A percentile compares a stretch with the other conserved stretches of the same genome.
These are phyloP conservation scores for Siphonodentalium dalli DNA, from an alignment of 2,888 invertebrate species.

Conservation along the genomic window DNA sequence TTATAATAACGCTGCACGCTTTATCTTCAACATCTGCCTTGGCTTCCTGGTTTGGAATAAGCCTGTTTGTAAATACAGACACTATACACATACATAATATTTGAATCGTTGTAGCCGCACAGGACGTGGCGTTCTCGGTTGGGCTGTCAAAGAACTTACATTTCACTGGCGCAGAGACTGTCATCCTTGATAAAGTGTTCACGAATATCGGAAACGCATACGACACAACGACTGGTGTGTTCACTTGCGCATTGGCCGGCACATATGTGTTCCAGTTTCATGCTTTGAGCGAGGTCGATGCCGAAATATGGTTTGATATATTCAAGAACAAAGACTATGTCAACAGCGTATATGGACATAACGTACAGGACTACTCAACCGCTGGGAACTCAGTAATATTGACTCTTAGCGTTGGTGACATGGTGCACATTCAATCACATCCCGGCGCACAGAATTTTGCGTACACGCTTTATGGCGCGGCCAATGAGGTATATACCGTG, in stretches of 20 bases:
- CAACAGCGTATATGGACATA: conserved; percentile 39
- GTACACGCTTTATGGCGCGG: conserved; percentile 35
- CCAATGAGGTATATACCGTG: conserved; percentile 40
- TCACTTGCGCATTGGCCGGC: conserved; percentile 32
- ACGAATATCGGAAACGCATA: conserved; percentile 34
- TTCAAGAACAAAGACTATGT: conserved; percentile 44
- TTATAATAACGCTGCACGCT: too few relatives aligned
- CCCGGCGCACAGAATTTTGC: conserved; percentile 37
- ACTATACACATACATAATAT: too few relatives aligned
- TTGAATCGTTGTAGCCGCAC: too few relatives aligned
- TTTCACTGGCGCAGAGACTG: conserved; percentile 23
- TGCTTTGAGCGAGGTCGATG: conserved; percentile 32
- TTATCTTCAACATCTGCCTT: too few relatives aligned
- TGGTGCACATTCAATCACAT: conserved; percentile 34
- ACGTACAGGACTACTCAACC: conserved; percentile 34
- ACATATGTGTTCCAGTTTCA: conserved; percentile 38
- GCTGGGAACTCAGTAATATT: conserved; percentile 38
- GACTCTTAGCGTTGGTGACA: conserved; percentile 31
- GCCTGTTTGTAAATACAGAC: too few relatives aligned
- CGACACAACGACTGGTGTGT: conserved; percentile 28
- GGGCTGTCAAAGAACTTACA: conserved; percentile 25
- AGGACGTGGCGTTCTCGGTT: conserved; percentile 28
- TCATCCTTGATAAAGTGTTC: conserved; percentile 31
- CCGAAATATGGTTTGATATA: conserved; percentile 40
- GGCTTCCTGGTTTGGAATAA: too few relatives aligned